Conservation (phyloP, 2,888 invertebrate genomes). For the Megamerina dolium region DNA sequence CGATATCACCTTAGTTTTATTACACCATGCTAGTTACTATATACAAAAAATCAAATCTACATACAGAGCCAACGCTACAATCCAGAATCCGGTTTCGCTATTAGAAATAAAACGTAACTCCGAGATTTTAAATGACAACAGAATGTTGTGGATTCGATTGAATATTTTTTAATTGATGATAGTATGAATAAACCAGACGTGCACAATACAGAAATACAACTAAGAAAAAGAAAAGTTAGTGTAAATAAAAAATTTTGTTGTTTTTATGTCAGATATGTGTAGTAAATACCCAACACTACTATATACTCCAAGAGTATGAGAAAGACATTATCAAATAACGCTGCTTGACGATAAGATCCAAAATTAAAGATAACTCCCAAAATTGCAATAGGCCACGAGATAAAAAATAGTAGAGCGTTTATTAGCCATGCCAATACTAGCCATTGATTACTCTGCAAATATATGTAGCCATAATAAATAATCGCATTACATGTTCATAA, state of each 20-base stretch:
- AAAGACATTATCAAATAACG: slow-evolving; percentile 23
- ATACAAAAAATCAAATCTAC: no score
- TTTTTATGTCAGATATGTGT: no score
- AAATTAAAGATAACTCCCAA: slow-evolving; percentile 33
- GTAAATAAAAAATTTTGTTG: background rate
- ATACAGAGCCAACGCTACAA: no score
- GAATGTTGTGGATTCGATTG: slow-evolving; percentile 23
- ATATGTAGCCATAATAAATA: background rate
- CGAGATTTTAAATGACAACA: no score
- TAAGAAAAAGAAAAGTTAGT: slow-evolving; percentile 9
- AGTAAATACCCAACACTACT: no score
- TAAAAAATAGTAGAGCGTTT: slow-evolving; percentile 23
- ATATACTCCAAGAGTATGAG: slow-evolving; percentile 25
- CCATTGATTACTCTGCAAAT: slow-evolving; percentile 23
- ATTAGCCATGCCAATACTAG: slow-evolving; percentile 31
- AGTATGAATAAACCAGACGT: slow-evolving; percentile 32
- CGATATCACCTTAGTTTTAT: no score
- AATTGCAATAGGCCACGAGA: slow-evolving; percentile 32
- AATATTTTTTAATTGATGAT: slow-evolving; percentile 28
- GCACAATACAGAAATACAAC: slow-evolving; percentile 26
- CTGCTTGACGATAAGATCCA: slow-evolving; percentile 29
- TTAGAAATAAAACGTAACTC: no score
- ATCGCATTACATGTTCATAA: no score
- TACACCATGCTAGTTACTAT: no score
- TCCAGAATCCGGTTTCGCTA: no score